A percentile compares a stretch with the other conserved stretches of the same genome.
phyloP scores from a whole-genome alignment of 37 sponge, comb jelly and placozoan species.

The Amphimedon queenslandica region DNA sequence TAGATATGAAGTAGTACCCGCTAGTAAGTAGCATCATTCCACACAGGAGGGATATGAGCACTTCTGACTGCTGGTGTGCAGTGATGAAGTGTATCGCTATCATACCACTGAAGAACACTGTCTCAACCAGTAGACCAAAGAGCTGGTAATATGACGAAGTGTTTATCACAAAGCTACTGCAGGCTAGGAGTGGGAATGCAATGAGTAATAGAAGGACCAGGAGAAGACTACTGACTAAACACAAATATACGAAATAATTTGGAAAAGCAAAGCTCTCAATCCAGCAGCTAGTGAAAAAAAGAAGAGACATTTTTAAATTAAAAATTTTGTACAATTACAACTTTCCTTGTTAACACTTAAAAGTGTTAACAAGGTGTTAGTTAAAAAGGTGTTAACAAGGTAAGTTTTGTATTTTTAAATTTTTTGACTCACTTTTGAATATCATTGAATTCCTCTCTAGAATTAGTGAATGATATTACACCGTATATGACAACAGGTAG shows the following conservation, averaged over 20 bases:
- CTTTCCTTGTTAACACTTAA: no score
- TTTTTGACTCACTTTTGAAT: background rate
- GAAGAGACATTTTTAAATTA: background rate
- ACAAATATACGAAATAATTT: conserved; percentile 24
- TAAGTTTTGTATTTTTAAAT: no score
- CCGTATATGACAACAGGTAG: background rate
- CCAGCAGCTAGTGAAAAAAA: conserved; percentile 55
- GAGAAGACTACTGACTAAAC: background rate
- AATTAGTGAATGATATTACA: conserved; percentile 1
- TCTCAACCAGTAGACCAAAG: background rate
- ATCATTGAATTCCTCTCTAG: background rate
- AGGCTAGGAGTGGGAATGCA: background rate
- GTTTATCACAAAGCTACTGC: conserved; percentile 23
- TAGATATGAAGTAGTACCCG: conserved; percentile 9
- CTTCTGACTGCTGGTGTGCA: background rate
- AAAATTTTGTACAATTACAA: background rate
- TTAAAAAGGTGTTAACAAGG: no score
- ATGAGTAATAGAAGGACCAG: background rate
- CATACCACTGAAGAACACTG: background rate
- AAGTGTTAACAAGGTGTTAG: no score
- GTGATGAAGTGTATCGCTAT: conserved; percentile 17
- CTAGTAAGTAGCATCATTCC: background rate
- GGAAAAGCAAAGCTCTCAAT: conserved; percentile 29
- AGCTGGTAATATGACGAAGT: background rate
- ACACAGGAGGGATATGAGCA: background rate